Percentiles rank a stretch among this genome's conserved stretches.
Evolutionary conservation across 2,113 vertebrate genomes (phyloP).

Genomic region (Prolemur simus): DNA sequence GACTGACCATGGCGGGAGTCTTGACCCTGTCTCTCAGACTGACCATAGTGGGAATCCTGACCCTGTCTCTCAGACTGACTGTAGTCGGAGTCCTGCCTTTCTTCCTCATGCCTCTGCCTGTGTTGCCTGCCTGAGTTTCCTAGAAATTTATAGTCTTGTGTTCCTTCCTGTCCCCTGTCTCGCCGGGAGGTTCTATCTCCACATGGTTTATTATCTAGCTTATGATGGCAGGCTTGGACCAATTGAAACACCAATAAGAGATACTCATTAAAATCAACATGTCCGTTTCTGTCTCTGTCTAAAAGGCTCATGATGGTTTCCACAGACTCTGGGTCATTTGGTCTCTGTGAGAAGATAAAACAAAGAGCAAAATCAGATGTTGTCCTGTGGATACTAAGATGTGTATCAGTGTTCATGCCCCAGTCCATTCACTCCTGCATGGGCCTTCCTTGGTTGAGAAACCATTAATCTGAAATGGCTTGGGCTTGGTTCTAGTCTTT

Average conservation of each 20-base stretch:
- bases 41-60: not conserved
- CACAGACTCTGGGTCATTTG: slow-evolving; percentile 75
- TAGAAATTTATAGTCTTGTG: not conserved
- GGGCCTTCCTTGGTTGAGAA: not conserved
- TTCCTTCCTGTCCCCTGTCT: slow-evolving; percentile 3
- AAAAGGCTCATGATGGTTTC: slow-evolving; percentile 76
- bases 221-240: slow-evolving; percentile 77
- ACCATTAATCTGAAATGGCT: not conserved
- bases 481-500: not conserved
- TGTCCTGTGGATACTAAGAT: not conserved
- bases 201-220: not conserved
- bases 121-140: slow-evolving; percentile 3
- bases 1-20: not conserved
- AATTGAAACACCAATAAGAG: slow-evolving; percentile 78
- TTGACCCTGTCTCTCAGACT: not conserved
- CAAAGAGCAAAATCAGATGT: slow-evolving; percentile 22
- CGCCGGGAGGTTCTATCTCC: not conserved
- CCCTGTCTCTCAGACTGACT: not conserved
- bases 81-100: not conserved
- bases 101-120: not conserved
- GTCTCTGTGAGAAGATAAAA: slow-evolving; percentile 69
- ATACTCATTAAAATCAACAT: slow-evolving; percentile 76
- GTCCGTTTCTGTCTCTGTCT: slow-evolving; percentile 63
- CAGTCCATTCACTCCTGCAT: not conserved
- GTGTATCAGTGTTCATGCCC: not conserved